A percentile compares a stretch with the other conserved stretches of the same genome.
Conservation (phyloP, 1,140 invertebrate species). For the Arctopsyche grandis region DNA sequence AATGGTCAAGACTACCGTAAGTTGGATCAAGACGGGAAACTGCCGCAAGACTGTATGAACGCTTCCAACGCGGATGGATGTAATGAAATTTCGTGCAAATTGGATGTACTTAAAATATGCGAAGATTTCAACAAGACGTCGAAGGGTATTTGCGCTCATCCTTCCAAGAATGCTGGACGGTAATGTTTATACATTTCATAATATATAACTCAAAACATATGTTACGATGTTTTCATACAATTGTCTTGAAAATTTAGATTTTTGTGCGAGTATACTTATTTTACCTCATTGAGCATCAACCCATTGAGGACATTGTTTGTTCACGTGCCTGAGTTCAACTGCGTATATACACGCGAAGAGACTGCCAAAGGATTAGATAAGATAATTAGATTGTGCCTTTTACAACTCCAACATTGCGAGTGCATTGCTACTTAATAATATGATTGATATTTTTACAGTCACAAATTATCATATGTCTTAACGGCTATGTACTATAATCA, state of each 20-base stretch:
- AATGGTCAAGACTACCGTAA: slow-evolving; percentile 67
- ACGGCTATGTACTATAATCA: too few relatives aligned
- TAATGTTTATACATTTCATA: slow-evolving; percentile 45
- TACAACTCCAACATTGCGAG: slow-evolving; percentile 56
- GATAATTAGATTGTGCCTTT: slow-evolving; percentile 65
- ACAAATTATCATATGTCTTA: too few relatives aligned
- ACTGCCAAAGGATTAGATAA: slow-evolving; percentile 67
- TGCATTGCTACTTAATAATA: slow-evolving; percentile 5
- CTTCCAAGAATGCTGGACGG: slow-evolving; percentile 64
- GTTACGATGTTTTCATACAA: not conserved
- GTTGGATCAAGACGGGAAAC: slow-evolving; percentile 64
- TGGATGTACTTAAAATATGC: slow-evolving; percentile 61
- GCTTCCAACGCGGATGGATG: slow-evolving; percentile 62
- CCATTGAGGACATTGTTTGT: slow-evolving; percentile 70
- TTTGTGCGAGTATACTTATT: slow-evolving; percentile 77
- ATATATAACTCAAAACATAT: not conserved
- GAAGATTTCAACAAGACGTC: slow-evolving; percentile 60
- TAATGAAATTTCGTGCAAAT: slow-evolving; percentile 60
- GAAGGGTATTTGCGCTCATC: slow-evolving; percentile 55
- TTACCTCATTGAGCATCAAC: slow-evolving; percentile 70
- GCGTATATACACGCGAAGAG: slow-evolving; percentile 65
- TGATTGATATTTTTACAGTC: too few relatives aligned
- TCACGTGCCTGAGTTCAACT: slow-evolving; percentile 71
- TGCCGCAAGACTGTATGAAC: slow-evolving; percentile 58
- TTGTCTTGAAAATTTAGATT: slow-evolving; percentile 68